Percentiles rank a stretch among this genome's conserved stretches.
phyloP scores from a whole-genome alignment of 1,140 invertebrate species.

The Zaprionus davidi region DNA sequence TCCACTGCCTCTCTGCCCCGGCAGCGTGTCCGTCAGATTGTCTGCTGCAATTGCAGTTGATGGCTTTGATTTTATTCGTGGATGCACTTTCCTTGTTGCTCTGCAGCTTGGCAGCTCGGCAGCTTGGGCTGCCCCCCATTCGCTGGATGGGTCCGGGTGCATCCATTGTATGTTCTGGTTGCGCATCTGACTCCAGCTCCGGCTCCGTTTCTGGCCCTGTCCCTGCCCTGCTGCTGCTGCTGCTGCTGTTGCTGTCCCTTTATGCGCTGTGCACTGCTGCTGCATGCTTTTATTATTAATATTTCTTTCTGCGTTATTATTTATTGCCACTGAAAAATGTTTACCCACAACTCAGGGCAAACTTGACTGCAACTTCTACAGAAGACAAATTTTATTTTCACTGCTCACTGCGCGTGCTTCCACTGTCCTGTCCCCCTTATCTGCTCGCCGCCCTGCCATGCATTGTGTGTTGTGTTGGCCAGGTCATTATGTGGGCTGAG shows the following conservation, averaged over 20 bases:
- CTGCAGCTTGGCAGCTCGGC: constrained; percentile 16
- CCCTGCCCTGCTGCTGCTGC: neutral
- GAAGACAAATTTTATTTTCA: constrained; percentile 76
- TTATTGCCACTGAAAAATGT: constrained; percentile 82
- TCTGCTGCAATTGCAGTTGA: constrained; percentile 77
- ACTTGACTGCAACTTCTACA: constrained; percentile 76
- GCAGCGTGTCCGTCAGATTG: constrained; percentile 9
- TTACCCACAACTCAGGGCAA: constrained; percentile 74
- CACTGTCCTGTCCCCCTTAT: constrained; percentile 36
- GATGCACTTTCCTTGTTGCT: constrained; percentile 78
- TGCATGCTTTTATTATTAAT: constrained; percentile 81
- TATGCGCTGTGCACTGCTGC: constrained; percentile 39
- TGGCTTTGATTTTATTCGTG: constrained; percentile 83
- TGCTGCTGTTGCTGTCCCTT: constrained; percentile 38
- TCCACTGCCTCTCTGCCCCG: constrained; percentile 7
- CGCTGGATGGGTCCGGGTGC: constrained; percentile 26
- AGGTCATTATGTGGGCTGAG: constrained; percentile 79
- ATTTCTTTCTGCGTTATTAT: constrained; percentile 70
- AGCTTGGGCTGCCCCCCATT: neutral
- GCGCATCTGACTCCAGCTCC: neutral
- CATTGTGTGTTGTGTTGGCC: constrained; percentile 49
- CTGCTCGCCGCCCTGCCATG: constrained; percentile 13
- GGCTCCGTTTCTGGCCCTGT: neutral
- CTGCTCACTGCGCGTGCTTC: constrained; percentile 35
- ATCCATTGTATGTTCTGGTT: constrained; percentile 30